Evolutionary conservation across 2,113 vertebrate species (phyloP).

Genomic region (Petroica traversi): DNA sequence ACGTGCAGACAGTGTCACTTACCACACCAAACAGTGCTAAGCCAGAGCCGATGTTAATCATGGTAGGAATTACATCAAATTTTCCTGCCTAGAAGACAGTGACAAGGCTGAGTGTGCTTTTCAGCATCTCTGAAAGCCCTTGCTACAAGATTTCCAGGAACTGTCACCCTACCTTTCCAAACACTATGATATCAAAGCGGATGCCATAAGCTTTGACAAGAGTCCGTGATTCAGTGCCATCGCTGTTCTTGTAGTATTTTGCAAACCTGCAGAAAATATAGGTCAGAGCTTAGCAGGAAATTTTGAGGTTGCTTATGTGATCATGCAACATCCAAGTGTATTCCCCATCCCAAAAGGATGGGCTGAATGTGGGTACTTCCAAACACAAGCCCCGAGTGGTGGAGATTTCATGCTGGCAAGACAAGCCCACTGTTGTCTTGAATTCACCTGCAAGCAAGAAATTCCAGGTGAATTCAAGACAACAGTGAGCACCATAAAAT

Average conservation of each 20-base stretch:
- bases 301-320: neutral
- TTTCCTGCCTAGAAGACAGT: constrained; percentile 81
- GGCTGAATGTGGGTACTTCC: neutral
- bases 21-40: constrained; percentile 84
- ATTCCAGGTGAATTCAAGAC: neutral
- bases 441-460: too few relatives aligned
- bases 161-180: constrained; percentile 79
- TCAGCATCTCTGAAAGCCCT: neutral
- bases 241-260: constrained; percentile 77
- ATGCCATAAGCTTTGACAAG: constrained; percentile 88
- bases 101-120: neutral
- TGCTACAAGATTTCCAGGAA: neutral
- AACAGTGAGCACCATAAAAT: neutral
- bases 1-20: constrained; percentile 13
- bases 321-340: neutral
- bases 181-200: constrained; percentile 86
- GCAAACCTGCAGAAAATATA: constrained; percentile 78
- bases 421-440: too few relatives aligned
- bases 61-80: constrained; percentile 85
- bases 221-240: constrained; percentile 73
- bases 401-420: neutral
- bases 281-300: neutral
- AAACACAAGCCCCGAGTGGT: neutral
- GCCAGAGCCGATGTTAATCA: constrained; percentile 87
- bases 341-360: neutral